Evolutionary conservation across 2,888 invertebrate genomes (phyloP).

Genomic region (Syrphus vitripennis): DNA sequence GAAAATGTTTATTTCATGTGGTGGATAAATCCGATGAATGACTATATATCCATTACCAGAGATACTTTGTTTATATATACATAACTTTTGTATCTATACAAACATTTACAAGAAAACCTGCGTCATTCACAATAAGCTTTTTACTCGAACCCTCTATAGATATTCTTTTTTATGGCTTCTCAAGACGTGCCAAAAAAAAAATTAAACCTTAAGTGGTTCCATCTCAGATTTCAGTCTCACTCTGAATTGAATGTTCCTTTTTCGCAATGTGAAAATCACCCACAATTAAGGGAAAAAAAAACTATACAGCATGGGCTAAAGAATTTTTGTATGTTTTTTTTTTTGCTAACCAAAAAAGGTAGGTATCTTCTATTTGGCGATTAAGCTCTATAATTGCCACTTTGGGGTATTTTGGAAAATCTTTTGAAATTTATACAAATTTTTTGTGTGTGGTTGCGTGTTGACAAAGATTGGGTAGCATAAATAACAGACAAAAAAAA

Average conservation of each 20-base stretch:
- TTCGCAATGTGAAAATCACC: constrained; percentile 1
- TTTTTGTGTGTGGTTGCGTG: not conserved
- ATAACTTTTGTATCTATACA: not conserved
- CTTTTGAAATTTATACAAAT: constrained; percentile 15
- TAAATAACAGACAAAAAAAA: not conserved
- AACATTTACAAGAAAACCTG: not conserved
- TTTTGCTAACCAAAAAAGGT: not conserved
- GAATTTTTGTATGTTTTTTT: not conserved
- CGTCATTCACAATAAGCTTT: constrained; percentile 14
- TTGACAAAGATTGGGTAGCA: not conserved
- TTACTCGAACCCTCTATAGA: not conserved
- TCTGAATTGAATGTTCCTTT: not conserved
- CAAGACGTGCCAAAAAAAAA: not conserved
- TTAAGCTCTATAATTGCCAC: constrained; percentile 56
- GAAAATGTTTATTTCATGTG: not conserved
- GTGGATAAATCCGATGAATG: not conserved
- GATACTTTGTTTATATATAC: not conserved
- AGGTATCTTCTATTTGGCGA: constrained; percentile 11
- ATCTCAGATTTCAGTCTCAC: constrained; percentile 45
- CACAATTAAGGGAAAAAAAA: constrained; percentile 15
- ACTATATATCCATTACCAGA: not conserved
- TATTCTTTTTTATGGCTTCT: constrained; percentile 18
- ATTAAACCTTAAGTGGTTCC: constrained; percentile 18
- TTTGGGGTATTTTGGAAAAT: constrained; percentile 53
- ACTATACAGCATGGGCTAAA: not conserved